Conservation (phyloP, 2,888 invertebrate species). For the Subacronicta megacephala region DNA sequence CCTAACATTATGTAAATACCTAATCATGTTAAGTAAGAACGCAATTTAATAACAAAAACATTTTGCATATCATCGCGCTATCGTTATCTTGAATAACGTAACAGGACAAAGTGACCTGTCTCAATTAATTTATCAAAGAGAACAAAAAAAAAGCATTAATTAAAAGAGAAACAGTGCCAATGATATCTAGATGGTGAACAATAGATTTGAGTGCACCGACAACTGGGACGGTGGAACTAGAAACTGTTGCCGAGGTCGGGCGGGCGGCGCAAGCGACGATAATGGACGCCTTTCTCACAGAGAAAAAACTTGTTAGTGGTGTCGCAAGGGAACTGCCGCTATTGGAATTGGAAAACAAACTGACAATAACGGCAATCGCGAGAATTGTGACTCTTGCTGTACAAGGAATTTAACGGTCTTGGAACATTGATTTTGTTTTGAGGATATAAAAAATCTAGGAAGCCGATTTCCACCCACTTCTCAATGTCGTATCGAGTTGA, state of each 20-base stretch:
- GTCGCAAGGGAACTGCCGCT: constrained; percentile 54
- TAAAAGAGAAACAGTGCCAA: constrained; percentile 55
- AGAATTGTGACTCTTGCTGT: constrained; percentile 45
- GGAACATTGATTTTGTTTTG: constrained; percentile 26
- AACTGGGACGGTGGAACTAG: constrained; percentile 51
- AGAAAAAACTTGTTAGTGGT: constrained; percentile 70
- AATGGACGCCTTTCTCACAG: constrained; percentile 74
- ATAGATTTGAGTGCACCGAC: constrained; percentile 56
- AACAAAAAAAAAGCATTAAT: constrained; percentile 42
- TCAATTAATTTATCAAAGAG: constrained; percentile 21
- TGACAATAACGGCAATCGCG: constrained; percentile 55
- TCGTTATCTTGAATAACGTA: constrained; percentile 9
- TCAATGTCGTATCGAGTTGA: neutral
- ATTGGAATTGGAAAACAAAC: constrained; percentile 54
- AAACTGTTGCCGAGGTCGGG: constrained; percentile 62
- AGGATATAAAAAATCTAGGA: neutral
- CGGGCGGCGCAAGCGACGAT: constrained; percentile 57
- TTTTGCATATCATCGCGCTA: constrained; percentile 2
- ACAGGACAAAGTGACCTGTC: constrained; percentile 8
- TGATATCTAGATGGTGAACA: constrained; percentile 58
- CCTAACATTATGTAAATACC: constrained; percentile 4
- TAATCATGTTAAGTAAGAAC: constrained; percentile 12
- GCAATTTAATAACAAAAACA: constrained; percentile 17
- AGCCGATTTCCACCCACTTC: neutral
- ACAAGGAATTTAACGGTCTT: constrained; percentile 47